Evolutionary conservation across 2,888 invertebrate genomes (phyloP), one percentile per base, ranked within the genome.

Genomic region (Junonia oenone): DNA sequence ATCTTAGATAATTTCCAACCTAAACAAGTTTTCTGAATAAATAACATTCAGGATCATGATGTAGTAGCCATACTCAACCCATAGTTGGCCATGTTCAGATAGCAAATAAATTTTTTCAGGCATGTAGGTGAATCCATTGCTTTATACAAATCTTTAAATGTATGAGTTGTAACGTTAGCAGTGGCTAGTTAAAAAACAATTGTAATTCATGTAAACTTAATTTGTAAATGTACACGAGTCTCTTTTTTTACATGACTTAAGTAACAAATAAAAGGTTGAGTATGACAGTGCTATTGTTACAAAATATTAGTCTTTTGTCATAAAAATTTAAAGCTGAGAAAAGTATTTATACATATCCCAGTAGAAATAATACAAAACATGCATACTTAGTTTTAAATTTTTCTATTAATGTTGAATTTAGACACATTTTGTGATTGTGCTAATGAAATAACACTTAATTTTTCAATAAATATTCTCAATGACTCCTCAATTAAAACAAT

Each of bases 401-500:
- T 15, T 27, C 19, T 40, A 46, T 37, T 35, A 14, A 26, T 19
- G 46, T 43, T 55, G 3, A 51, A 43, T 40, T 50, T 50, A 46
- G 45, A 33, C 37, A 51, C 33, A 49, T 55, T 48, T 40, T 33
- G 38, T 43, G 17, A 40, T 22, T 19, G 31, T 40, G 31, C 38
- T 47, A 37, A 31, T 55, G 17, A 50, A 48, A 51, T 37, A 55
- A 55, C 55, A 55, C 51, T 52, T 37, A 17, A 43, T 43, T 43
- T 43, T 46, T 59, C 40, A 55, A 47, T 59, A 59, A 59, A 59
- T 59, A 59, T 53, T 56, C 49, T 50, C 47, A 51, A 37, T 27
- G 31, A 53, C 31, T 80, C 82, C 82, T 84, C 74, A 83, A 81
- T 78, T 77, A 73, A 73, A 74, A 72, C 53, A 76, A 76, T 76